A percentile compares a stretch with the other conserved stretches of the same genome.
phyloP scores from a whole-genome alignment of 2,113 vertebrate species.

The Noturus placidus region DNA sequence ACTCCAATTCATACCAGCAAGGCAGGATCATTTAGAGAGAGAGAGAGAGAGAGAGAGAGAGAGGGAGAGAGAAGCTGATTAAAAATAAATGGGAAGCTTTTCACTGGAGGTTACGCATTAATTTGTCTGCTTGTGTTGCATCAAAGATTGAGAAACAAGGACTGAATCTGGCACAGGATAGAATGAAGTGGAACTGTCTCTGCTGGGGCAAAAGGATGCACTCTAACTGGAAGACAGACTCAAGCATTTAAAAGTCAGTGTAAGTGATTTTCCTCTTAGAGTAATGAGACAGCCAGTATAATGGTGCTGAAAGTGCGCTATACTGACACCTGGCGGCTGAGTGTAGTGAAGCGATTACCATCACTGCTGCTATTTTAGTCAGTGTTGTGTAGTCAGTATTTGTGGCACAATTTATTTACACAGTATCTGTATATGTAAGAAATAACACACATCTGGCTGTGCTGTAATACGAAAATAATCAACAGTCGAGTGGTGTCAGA shows the following conservation, averaged over 20 bases:
- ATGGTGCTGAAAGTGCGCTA: not conserved
- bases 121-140: slow-evolving; percentile 22
- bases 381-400: not conserved
- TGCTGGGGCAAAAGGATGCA: not conserved
- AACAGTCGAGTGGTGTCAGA: not conserved
- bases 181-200: not conserved
- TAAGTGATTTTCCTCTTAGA: not conserved
- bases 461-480: not conserved
- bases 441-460: not conserved
- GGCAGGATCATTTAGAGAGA: not conserved
- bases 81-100: slow-evolving; percentile 37
- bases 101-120: slow-evolving; percentile 13
- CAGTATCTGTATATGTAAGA: not conserved
- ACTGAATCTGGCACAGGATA: not conserved
- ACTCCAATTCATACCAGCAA: slow-evolving; percentile 37
- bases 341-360: not conserved
- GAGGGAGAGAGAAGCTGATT: slow-evolving; percentile 12
- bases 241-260: not conserved
- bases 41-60: not conserved
- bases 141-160: not conserved
- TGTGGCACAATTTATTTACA: not conserved
- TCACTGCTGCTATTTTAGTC: not conserved
- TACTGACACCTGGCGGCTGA: slow-evolving; percentile 1
- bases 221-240: not conserved
- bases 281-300: not conserved